Percentiles rank a stretch among this genome's conserved stretches.
Evolutionary conservation across 2,888 invertebrate genomes (phyloP).

Genomic region (Erannis defoliaria): DNA sequence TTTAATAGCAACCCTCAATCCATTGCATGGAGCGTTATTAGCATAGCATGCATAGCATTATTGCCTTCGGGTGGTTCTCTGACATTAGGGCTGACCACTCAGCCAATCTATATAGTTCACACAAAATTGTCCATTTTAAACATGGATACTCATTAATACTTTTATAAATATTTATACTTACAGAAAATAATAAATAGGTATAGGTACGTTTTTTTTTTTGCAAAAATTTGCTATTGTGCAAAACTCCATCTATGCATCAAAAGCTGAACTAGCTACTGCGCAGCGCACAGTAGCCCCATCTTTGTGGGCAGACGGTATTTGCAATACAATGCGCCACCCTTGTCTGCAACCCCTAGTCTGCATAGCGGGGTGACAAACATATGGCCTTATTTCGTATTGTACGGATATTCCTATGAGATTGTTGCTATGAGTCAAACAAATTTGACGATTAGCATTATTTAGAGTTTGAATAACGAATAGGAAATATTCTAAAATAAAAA

Average conservation of each 20-base stretch:
- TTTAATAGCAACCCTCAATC: no score
- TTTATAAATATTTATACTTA: no score
- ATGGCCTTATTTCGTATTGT: conserved; percentile 56
- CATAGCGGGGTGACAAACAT: conserved; percentile 66
- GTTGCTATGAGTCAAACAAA: conserved; percentile 33
- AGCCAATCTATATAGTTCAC: no score
- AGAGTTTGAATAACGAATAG: not conserved
- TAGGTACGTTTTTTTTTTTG: not conserved
- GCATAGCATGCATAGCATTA: no score
- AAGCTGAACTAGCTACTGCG: conserved; percentile 73
- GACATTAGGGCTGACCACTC: no score
- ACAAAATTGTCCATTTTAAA: no score
- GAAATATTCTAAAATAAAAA: not conserved
- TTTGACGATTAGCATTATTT: not conserved
- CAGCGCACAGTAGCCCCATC: conserved; percentile 82
- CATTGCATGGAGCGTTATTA: no score
- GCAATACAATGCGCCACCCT: conserved; percentile 75
- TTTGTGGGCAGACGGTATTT: conserved; percentile 70
- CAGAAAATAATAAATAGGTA: no score
- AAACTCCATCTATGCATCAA: conserved; percentile 76
- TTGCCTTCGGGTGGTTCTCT: no score
- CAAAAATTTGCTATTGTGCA: conserved; percentile 25
- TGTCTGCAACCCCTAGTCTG: conserved; percentile 67
- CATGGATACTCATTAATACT: no score
- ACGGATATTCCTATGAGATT: conserved; percentile 43